phyloP scores from a whole-genome alignment of 2,113 vertebrate species.

The Panthera leo region DNA sequence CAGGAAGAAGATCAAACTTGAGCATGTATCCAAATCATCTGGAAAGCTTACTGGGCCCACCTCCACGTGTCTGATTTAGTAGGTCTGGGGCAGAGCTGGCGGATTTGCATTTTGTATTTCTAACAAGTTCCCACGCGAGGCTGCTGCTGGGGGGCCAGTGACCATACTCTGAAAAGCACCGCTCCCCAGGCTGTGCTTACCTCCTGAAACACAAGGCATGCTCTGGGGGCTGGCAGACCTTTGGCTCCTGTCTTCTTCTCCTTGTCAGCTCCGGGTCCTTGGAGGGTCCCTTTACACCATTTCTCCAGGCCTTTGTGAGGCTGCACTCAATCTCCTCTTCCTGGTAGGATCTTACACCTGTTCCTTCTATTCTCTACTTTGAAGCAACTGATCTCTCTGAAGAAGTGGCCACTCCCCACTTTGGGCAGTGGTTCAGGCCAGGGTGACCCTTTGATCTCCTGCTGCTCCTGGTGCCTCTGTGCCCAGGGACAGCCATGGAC shows the following conservation, averaged over 20 bases:
- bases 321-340: neutral
- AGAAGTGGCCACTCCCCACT: neutral
- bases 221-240: no score
- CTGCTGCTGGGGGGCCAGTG: accelerated
- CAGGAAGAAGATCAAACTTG: neutral
- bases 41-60: neutral
- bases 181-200: accelerated
- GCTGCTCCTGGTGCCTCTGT: neutral
- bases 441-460: neutral
- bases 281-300: no score
- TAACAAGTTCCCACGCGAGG: neutral
- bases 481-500: neutral
- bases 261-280: neutral
- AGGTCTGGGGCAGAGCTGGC: neutral
- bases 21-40: neutral
- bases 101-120: neutral
- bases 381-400: neutral
- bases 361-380: neutral
- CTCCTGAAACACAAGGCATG: neutral
- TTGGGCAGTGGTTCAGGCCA: neutral
- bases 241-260: neutral
- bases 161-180: neutral
- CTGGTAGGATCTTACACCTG: neutral
- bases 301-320: neutral
- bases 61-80: neutral